Evolutionary conservation across 2,888 invertebrate genomes (phyloP).

Genomic region (Chrysolina haemoptera): DNA sequence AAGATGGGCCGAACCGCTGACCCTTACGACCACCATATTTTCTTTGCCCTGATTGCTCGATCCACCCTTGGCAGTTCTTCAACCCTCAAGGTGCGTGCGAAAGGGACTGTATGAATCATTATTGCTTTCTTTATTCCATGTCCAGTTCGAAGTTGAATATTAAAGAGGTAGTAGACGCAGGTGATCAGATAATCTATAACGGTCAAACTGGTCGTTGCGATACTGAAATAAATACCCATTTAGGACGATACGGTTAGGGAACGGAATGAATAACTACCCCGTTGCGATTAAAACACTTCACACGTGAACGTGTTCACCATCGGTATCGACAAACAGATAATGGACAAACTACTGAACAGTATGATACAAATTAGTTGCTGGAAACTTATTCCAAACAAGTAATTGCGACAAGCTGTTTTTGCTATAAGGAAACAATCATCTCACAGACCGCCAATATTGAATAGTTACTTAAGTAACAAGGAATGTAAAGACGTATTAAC

Average conservation of each 20-base stretch:
- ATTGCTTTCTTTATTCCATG: slow-evolving; percentile 47
- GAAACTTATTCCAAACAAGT: too few species aligned
- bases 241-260: slow-evolving; percentile 17
- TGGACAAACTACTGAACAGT: neutral
- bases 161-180: slow-evolving; percentile 47
- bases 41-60: slow-evolving; percentile 27
- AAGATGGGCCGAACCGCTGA: slow-evolving; percentile 4
- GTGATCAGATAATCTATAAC: slow-evolving; percentile 55
- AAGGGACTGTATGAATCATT: slow-evolving; percentile 43
- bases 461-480: too few species aligned
- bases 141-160: slow-evolving; percentile 50
- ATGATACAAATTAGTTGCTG: neutral
- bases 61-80: slow-evolving; percentile 42
- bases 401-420: too few species aligned
- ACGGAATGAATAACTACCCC: slow-evolving; percentile 5
- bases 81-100: slow-evolving; percentile 51
- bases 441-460: too few species aligned
- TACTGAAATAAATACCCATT: slow-evolving; percentile 20
- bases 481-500: too few species aligned
- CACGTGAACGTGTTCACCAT: neutral
- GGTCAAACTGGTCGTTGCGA: slow-evolving; percentile 45
- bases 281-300: slow-evolving; percentile 5
- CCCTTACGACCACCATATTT: slow-evolving; percentile 24
- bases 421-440: too few species aligned
- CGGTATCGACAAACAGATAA: neutral